phyloP scores from a whole-genome alignment of 1,140 invertebrate species.

The Chymomyza costata region DNA sequence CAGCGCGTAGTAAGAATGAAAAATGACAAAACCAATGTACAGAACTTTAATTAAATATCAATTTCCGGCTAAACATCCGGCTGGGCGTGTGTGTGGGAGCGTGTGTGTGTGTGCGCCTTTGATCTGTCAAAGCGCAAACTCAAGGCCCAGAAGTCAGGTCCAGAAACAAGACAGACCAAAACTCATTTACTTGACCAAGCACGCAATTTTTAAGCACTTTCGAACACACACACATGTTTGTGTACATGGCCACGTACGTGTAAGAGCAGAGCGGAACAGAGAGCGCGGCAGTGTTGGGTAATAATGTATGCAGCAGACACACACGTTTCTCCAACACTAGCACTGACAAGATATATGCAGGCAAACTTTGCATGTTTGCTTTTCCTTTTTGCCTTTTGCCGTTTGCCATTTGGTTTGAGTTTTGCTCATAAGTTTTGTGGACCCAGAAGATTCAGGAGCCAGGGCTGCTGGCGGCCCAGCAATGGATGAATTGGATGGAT shows the following conservation, averaged over 20 bases:
- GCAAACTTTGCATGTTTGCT: conserved; percentile 51
- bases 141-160: conserved; percentile 21
- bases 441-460: conserved; percentile 9
- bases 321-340: conserved; percentile 37
- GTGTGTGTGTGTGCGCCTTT: conserved; percentile 26
- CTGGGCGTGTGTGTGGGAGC: conserved; percentile 2
- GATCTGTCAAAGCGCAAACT: conserved; percentile 39
- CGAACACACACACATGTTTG: no score
- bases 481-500: no score
- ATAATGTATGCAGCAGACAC: conserved; percentile 53
- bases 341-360: conserved; percentile 46
- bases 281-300: neutral
- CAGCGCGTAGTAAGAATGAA: conserved; percentile 6
- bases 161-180: conserved; percentile 53
- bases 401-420: conserved; percentile 59
- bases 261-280: neutral
- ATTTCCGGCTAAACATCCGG: conserved; percentile 49
- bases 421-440: conserved; percentile 51
- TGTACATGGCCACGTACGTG: no score
- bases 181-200: conserved; percentile 58
- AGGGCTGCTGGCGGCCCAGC: no score
- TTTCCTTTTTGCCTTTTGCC: conserved; percentile 54
- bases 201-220: conserved; percentile 28
- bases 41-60: conserved; percentile 68
- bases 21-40: conserved; percentile 24